Evolutionary conservation across 2,113 vertebrate genomes (phyloP).

Genomic region (cat (Felis catus)): DNA sequence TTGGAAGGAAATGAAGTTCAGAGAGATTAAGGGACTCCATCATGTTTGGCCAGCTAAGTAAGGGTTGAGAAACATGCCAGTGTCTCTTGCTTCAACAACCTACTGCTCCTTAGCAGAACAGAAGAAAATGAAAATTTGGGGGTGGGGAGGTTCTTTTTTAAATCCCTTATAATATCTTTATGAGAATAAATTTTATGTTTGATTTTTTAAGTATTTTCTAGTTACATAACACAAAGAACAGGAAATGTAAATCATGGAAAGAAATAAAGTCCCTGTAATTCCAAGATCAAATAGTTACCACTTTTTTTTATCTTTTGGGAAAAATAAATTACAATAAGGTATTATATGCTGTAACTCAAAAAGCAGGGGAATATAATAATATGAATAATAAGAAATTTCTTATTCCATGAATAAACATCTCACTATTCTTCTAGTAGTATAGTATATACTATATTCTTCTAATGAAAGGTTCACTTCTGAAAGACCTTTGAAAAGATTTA

Average conservation of each 20-base stretch:
- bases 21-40: not conserved
- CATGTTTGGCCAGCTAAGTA: not conserved
- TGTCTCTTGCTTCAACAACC: not conserved
- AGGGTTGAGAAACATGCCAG: not conserved
- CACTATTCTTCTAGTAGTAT: not conserved
- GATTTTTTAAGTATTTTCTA: not conserved
- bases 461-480: not conserved
- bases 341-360: not conserved
- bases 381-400: not conserved
- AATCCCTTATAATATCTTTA: not conserved
- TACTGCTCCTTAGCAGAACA: not conserved
- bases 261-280: not conserved
- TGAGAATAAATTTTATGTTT: not conserved
- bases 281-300: not conserved
- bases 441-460: not conserved
- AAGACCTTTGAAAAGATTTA: not conserved
- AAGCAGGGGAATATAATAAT: not conserved
- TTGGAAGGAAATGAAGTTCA: not conserved
- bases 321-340: not conserved
- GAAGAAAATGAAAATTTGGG: not conserved
- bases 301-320: not conserved
- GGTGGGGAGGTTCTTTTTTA: not conserved
- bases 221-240: not conserved
- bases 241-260: constrained; percentile 4
- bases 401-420: not conserved